A percentile compares a stretch with the other conserved stretches of the same genome.
phyloP scores from a whole-genome alignment of 2,797 vertebrate species.

The Taeniopygia guttata region DNA sequence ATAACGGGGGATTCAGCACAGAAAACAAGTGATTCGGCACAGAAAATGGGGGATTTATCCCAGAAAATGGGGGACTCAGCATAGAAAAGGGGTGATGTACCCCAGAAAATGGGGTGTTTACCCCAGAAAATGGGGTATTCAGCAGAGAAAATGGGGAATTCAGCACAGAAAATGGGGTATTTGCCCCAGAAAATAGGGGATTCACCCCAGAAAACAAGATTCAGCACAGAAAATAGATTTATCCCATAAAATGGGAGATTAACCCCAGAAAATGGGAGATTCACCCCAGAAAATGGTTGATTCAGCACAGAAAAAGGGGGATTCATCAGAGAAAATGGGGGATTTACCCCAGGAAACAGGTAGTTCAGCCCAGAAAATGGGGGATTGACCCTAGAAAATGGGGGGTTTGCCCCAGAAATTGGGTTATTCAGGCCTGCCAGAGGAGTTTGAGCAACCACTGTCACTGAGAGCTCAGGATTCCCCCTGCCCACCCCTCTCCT shows the following conservation, averaged over 20 bases:
- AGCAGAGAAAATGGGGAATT: background rate
- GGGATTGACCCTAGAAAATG: accelerated
- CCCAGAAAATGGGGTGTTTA: background rate
- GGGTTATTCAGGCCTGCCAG: background rate
- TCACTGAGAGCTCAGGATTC: background rate
- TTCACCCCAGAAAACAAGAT: accelerated
- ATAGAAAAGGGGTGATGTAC: background rate
- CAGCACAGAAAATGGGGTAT: background rate
- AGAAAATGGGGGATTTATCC: accelerated
- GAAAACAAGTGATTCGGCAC: background rate
- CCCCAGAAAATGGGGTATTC: background rate
- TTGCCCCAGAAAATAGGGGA: background rate
- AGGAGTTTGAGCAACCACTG: background rate
- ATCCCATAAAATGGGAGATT: too few relatives aligned
- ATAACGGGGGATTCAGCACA: too few relatives aligned
- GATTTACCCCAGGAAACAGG: accelerated
- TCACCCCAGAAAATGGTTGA: background rate
- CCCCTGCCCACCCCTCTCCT: background rate
- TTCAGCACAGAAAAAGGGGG: background rate
- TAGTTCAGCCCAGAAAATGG: accelerated
- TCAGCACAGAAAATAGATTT: too few relatives aligned
- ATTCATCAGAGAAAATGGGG: accelerated
- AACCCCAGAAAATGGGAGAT: too few relatives aligned
- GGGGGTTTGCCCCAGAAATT: background rate
- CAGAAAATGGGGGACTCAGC: accelerated